These are phyloP conservation scores for Heliothis virescens DNA, from an alignment of 1,140 invertebrate genomes.

Conservation along the genomic window DNA sequence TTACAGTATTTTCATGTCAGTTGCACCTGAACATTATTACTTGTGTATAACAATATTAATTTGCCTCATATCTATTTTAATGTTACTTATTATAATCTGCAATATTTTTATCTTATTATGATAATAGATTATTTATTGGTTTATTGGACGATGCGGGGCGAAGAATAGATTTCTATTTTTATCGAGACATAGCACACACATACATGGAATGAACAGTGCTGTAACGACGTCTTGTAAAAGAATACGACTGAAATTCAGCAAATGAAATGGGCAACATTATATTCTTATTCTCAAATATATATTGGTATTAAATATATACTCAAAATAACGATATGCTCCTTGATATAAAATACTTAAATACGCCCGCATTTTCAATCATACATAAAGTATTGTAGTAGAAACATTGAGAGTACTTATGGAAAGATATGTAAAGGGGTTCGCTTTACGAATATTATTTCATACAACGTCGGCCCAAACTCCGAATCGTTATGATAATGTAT, in stretches of 20 bases:
- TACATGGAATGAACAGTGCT: slow-evolving; percentile 35
- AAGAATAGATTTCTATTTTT: slow-evolving; percentile 58
- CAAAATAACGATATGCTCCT: not conserved
- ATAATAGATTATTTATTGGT: slow-evolving; percentile 68
- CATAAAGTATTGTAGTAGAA: slow-evolving; percentile 63
- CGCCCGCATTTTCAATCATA: slow-evolving; percentile 26
- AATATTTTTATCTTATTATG: slow-evolving; percentile 74
- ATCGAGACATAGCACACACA: slow-evolving; percentile 26
- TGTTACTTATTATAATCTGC: slow-evolving; percentile 70
- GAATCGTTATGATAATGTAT: slow-evolving; percentile 76
- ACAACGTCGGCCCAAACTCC: slow-evolving; percentile 62
- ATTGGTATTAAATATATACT: slow-evolving; percentile 6
- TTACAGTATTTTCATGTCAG: slow-evolving; percentile 52
- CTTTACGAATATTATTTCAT: slow-evolving; percentile 55
- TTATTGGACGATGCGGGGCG: slow-evolving; percentile 50
- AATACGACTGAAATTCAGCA: not conserved
- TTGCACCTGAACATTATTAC: slow-evolving; percentile 56
- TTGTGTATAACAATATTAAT: slow-evolving; percentile 59
- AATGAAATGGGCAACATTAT: slow-evolving; percentile 13
- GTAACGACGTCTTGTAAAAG: not conserved
- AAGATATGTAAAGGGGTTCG: slow-evolving; percentile 62
- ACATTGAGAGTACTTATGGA: slow-evolving; percentile 75
- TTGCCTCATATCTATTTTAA: slow-evolving; percentile 62
- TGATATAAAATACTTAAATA: slow-evolving; percentile 2
- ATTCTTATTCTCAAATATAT: slow-evolving; percentile 4